Evolutionary conservation across 2,797 vertebrate species (phyloP).

Genomic region (Podarcis siculus): DNA sequence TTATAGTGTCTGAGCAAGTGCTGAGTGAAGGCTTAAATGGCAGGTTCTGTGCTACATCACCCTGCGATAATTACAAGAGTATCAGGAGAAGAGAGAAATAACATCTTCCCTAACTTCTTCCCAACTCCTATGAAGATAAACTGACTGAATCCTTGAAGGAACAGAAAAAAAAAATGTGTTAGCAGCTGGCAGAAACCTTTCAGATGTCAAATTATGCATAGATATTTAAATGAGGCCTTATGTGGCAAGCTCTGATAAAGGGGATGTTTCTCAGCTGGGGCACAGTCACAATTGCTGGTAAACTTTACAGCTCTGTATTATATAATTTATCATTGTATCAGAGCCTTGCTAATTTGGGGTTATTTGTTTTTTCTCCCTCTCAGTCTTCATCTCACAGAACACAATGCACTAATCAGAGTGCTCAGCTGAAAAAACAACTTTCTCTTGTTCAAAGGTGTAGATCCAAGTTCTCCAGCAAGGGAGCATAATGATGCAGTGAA

Average conservation of each 20-base stretch:
- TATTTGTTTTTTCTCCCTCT: conserved; percentile 33
- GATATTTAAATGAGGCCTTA: conserved; percentile 71
- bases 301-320: conserved; percentile 54
- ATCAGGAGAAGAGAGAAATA: conserved; percentile 27
- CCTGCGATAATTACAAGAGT: conserved; percentile 38
- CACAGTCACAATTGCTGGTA: conserved; percentile 56
- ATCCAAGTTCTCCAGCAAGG: neutral
- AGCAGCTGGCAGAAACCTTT: conserved; percentile 72
- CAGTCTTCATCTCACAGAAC: conserved; percentile 6
- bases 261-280: conserved; percentile 68
- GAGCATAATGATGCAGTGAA: neutral
- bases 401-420: conserved; percentile 31
- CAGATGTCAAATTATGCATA: conserved; percentile 69
- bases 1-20: conserved; percentile 26
- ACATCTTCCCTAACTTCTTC: conserved; percentile 43
- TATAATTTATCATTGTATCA: conserved; percentile 57
- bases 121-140: conserved; percentile 15
- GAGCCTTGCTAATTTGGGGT: conserved; percentile 44
- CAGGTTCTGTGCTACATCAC: conserved; percentile 36
- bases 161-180: conserved; percentile 26
- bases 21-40: conserved; percentile 47
- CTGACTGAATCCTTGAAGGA: conserved; percentile 41
- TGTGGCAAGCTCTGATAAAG: conserved; percentile 57
- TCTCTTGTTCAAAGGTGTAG: conserved; percentile 1
- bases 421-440: neutral